Evolutionary conservation across 2,888 invertebrate genomes (phyloP).

Genomic region (Eretmocerus hayati): DNA sequence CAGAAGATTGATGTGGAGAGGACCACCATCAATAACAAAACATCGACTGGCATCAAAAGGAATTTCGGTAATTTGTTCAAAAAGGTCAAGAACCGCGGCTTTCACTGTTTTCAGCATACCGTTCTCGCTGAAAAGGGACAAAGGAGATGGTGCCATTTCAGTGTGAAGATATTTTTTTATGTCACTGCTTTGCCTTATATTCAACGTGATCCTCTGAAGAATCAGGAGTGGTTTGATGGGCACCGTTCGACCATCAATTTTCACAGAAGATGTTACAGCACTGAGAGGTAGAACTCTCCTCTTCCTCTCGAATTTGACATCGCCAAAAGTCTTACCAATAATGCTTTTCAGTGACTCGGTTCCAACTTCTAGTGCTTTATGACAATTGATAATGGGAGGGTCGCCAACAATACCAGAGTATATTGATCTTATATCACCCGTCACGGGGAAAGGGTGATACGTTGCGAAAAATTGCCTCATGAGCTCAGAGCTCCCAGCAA

Average conservation of each 20-base stretch:
- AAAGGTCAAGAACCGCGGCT: neutral
- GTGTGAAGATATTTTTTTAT: neutral
- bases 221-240: slow-evolving; percentile 27
- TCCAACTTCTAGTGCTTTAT: slow-evolving; percentile 20
- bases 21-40: neutral
- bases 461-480: slow-evolving; percentile 26
- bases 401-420: slow-evolving; percentile 24
- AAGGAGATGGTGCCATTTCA: neutral
- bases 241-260: slow-evolving; percentile 28
- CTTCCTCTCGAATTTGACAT: slow-evolving; percentile 31
- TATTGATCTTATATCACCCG: slow-evolving; percentile 22
- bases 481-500: slow-evolving; percentile 26
- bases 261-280: slow-evolving; percentile 21
- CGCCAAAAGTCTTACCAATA: slow-evolving; percentile 29
- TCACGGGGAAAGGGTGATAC: slow-evolving; percentile 26
- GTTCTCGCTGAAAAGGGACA: neutral
- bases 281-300: slow-evolving; percentile 30
- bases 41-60: neutral
- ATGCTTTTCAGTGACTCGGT: slow-evolving; percentile 16
- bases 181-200: neutral
- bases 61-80: neutral
- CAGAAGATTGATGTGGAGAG: too few species aligned
- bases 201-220: slow-evolving; percentile 18
- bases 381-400: slow-evolving; percentile 14
- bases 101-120: neutral